Percentiles rank a stretch among this genome's conserved stretches.
Conservation (phyloP, 2,113 vertebrate species). For the Nesoenas mayeri region DNA sequence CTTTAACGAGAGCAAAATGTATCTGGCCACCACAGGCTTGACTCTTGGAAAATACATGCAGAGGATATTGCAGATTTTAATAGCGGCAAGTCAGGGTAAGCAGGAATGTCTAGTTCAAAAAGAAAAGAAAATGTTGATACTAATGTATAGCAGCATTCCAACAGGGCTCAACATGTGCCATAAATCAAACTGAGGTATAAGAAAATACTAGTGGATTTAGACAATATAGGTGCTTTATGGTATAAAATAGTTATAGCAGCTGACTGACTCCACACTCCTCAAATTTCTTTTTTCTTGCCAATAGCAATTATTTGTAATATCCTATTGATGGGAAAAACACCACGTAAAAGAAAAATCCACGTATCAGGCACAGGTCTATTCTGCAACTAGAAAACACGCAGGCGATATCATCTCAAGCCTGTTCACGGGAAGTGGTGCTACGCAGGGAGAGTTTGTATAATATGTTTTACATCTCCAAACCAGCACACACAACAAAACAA, state of each 20-base stretch:
- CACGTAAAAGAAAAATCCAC: background rate
- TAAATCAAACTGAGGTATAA: constrained; percentile 23
- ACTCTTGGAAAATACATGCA: background rate
- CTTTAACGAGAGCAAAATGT: background rate
- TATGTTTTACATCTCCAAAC: background rate
- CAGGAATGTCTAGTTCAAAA: background rate
- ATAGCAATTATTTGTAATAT: background rate
- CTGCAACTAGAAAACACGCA: background rate
- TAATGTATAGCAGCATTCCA: constrained; percentile 15
- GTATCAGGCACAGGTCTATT: background rate
- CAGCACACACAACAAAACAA: accelerated
- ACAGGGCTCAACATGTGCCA: background rate
- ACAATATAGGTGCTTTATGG: background rate
- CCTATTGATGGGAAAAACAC: background rate
- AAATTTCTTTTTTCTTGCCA: background rate
- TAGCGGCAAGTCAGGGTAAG: background rate
- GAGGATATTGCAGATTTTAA: constrained; percentile 14
- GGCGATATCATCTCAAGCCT: accelerated
- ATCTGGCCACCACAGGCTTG: background rate
- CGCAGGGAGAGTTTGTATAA: too few species aligned
- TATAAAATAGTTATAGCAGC: background rate
- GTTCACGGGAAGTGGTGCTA: accelerated
- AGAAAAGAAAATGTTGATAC: background rate
- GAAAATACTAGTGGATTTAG: background rate
- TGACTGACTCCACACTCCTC: background rate